Conservation (phyloP, 2,113 vertebrate genomes). For the Varanus komodoensis region DNA sequence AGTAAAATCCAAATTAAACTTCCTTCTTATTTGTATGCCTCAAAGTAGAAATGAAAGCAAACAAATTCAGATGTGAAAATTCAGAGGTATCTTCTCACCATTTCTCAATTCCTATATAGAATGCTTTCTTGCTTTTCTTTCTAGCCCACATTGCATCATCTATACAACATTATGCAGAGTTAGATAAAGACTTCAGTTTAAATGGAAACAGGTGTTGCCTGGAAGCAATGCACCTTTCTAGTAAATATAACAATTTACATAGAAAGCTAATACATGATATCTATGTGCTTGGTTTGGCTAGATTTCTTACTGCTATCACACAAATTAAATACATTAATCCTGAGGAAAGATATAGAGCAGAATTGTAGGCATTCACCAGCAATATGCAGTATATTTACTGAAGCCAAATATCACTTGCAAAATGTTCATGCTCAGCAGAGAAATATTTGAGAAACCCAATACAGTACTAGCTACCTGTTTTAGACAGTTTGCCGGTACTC, state of each 20-base stretch:
- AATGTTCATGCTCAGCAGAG: not conserved
- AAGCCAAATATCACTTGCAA: not conserved
- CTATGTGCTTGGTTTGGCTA: not conserved
- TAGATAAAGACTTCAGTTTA: not conserved
- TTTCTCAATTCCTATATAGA: not conserved
- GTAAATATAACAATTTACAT: not conserved
- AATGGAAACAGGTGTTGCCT: not conserved
- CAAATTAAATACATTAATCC: not conserved
- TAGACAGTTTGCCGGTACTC: conserved; percentile 85
- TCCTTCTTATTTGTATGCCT: not conserved
- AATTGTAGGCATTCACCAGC: rapidly evolving
- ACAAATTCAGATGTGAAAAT: not conserved
- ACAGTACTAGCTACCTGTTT: conserved; percentile 84
- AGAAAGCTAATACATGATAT: not conserved
- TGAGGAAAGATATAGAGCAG: not conserved
- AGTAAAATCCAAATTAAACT: conserved; percentile 5
- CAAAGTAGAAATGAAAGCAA: not conserved
- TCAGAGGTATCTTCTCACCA: not conserved
- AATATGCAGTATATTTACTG: not conserved
- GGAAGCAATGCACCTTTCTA: not conserved
- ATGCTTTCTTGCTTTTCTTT: not conserved
- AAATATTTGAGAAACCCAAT: conserved; percentile 49
- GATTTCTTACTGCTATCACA: not conserved
- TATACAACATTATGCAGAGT: not conserved
- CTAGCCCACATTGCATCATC: not conserved